A percentile compares a stretch with the other conserved stretches of the same genome.
These are phyloP conservation scores for Agrochola circellaris DNA, from an alignment of 2,888 invertebrate species.

Conservation along the genomic window DNA sequence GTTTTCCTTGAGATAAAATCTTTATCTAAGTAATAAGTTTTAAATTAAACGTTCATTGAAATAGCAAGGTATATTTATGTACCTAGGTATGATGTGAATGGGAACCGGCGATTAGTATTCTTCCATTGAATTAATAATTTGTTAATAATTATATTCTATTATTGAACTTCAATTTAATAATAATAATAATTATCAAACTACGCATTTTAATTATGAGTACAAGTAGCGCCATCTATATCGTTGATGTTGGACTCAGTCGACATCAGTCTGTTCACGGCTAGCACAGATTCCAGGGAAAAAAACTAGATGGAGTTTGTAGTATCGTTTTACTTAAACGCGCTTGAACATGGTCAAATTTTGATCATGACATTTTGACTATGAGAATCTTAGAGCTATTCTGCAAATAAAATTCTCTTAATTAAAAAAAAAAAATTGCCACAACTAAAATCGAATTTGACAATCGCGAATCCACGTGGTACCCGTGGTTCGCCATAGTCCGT, in stretches of 20 bases:
- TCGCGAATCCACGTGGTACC: no score
- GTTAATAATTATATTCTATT: neutral
- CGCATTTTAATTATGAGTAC: neutral
- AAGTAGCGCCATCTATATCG: conserved; percentile 27
- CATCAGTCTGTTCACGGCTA: neutral
- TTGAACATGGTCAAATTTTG: no score
- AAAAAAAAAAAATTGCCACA: no score
- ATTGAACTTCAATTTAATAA: neutral
- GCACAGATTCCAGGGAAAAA: neutral
- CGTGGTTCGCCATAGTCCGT: no score
- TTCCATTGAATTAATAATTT: neutral
- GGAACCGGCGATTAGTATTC: neutral
- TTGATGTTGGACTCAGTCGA: neutral
- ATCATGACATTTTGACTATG: no score
- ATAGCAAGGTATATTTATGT: neutral
- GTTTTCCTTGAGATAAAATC: neutral
- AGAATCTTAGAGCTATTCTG: no score
- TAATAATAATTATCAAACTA: neutral
- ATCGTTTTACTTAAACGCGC: no score
- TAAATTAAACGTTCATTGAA: neutral
- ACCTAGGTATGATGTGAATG: neutral
- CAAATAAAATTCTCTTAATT: no score
- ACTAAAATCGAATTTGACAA: no score
- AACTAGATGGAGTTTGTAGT: conserved; percentile 50
- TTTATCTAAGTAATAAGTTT: neutral